These are phyloP conservation scores for Sigmodon hispidus DNA, from an alignment of 2,113 vertebrate genomes.

Conservation along the genomic window DNA sequence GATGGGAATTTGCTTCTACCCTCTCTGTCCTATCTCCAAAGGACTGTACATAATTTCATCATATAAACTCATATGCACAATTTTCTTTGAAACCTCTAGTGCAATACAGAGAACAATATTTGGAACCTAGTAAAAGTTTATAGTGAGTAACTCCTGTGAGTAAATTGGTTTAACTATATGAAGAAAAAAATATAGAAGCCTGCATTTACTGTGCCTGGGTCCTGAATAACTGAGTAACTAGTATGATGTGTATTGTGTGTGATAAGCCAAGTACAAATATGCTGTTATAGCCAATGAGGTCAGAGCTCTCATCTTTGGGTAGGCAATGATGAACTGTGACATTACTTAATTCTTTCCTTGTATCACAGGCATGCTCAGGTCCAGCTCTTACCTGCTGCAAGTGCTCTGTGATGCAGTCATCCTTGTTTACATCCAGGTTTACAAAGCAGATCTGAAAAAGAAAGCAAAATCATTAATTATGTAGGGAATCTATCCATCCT, in stretches of 20 bases:
- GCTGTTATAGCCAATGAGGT: background rate
- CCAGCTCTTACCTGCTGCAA: slow-evolving; percentile 86
- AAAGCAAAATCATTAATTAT: background rate
- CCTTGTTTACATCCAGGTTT: slow-evolving; percentile 90
- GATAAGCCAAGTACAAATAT: background rate
- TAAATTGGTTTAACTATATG: background rate
- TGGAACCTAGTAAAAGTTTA: background rate
- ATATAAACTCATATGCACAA: background rate
- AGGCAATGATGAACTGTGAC: background rate
- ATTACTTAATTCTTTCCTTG: background rate
- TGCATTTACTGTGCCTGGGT: background rate
- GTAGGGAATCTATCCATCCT: background rate
- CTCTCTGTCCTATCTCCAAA: background rate
- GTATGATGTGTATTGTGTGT: background rate
- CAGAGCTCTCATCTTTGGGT: background rate
- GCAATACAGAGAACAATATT: background rate
- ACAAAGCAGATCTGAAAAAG: slow-evolving; percentile 94
- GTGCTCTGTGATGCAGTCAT: slow-evolving; percentile 85
- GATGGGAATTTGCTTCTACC: background rate
- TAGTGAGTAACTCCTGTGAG: background rate
- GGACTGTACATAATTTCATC: background rate
- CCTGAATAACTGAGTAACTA: background rate
- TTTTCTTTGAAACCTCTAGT: background rate
- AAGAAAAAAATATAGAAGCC: background rate
- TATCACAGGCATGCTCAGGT: background rate